Conservation (phyloP, 2,113 vertebrate species). For the Petrocephalus zakoni region DNA sequence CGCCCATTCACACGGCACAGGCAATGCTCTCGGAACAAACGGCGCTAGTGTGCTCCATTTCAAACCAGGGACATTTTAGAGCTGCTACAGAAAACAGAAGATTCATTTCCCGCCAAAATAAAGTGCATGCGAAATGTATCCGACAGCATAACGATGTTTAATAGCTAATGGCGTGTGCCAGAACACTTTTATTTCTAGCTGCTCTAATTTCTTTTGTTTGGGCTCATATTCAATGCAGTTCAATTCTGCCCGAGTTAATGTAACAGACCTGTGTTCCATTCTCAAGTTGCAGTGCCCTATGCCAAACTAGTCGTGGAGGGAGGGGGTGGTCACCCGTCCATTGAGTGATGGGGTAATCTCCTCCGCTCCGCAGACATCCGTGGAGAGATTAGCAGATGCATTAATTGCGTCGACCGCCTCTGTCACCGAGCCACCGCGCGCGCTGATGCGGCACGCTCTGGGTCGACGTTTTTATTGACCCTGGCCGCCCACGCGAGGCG, state of each 20-base stretch:
- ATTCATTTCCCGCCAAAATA: neutral
- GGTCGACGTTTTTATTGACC: neutral
- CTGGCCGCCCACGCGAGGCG: neutral
- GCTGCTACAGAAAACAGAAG: neutral
- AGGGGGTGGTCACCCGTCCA: neutral
- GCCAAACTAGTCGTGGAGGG: neutral
- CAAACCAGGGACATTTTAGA: neutral
- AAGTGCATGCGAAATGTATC: neutral
- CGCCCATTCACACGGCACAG: neutral
- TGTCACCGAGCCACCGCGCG: neutral
- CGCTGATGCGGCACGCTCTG: neutral
- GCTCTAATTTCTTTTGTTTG: neutral
- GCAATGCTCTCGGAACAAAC: neutral
- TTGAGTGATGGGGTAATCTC: neutral
- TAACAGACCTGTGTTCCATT: neutral
- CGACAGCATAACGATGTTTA: neutral
- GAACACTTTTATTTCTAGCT: neutral
- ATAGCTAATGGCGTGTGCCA: neutral
- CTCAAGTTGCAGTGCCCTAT: neutral
- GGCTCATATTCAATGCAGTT: neutral
- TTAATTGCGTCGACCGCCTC: neutral
- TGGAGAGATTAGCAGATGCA: conserved; percentile 7
- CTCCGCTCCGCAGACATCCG: neutral
- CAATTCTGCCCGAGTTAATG: neutral
- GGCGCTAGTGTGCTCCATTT: neutral